Base-by-base conservation (phyloP, 1,140 invertebrate genomes). In the Caenorhabditis elegans region DNA sequence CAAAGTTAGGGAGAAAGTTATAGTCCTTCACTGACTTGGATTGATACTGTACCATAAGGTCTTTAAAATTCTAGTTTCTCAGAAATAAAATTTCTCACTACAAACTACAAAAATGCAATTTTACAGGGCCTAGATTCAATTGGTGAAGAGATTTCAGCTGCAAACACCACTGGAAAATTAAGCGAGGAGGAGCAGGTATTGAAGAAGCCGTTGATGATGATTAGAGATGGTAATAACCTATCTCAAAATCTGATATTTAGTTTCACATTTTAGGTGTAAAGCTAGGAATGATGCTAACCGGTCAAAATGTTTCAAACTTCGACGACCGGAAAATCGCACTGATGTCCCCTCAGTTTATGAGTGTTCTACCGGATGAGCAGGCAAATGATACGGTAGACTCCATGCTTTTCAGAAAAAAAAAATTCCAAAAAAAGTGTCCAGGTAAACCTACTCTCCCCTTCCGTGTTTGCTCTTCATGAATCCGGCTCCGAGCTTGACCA, bases 391-490 rank as follows among this genome's bases (percentile, higher is more conserved):
- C 60, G n/a, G 60, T 70, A 70, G 6, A 5, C 6, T 36, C 10
- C 15, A 22, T 2, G n/a, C n/a, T n/a, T n/a, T n/a, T 43, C 10
- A 17, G 11, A 15, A n/a, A 6, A 15, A 3, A 8, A n/a, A n/a
- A 26, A n/a, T 36, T 8, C 31, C 26, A 39, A 24, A 2, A 39
- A 8, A 1, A 15, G 2, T 6, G 19, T 39, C 13, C 43, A 86
- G 85, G 47, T 86, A 11, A 76, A 55, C 19, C 22, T 86, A 3
- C 78, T 86, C 22, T 86, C 86, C 5, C 86, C 86, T 6, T 86
- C 86, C 1, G 76, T 86, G n/a, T 86, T 86, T n/a, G 53, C 76
- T 17, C 76, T 86, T 31, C 86, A 86, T 60, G 65, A 83, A 22
- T 75, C 87, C 31, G 86, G 86, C 0, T 31, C 39, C n/a, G 78